Evolutionary conservation across 1,140 invertebrate genomes (phyloP).

Genomic region (Ylistrum balloti): DNA sequence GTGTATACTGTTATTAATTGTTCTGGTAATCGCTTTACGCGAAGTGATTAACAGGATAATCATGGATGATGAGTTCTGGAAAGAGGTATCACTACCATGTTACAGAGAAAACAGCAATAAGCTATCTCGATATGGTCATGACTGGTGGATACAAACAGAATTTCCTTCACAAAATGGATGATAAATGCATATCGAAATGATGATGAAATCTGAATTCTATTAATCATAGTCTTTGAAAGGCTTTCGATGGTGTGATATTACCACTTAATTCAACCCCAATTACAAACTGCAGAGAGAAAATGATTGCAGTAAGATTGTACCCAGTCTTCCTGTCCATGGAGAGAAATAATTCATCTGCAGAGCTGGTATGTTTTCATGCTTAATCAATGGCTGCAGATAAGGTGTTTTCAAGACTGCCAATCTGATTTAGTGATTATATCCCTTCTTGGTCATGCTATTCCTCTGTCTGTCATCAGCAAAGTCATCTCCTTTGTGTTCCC

Average conservation of each 20-base stretch:
- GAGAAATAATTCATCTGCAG: conserved; percentile 2
- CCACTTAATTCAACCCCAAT: conserved; percentile 34
- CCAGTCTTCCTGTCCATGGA: conserved; percentile 13
- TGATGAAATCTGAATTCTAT: conserved; percentile 40
- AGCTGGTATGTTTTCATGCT: neutral
- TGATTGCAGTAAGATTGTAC: conserved; percentile 27
- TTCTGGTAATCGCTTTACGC: too few relatives aligned
- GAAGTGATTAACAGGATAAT: too few relatives aligned
- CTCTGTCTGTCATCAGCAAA: neutral
- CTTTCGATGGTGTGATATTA: conserved; percentile 20
- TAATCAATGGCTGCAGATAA: neutral
- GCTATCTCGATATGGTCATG: neutral
- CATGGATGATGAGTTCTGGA: too few relatives aligned
- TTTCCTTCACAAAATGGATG: neutral
- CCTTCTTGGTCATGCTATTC: neutral
- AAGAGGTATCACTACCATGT: too few relatives aligned
- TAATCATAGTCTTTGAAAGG: conserved; percentile 29
- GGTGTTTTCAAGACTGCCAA: neutral
- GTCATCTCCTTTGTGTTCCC: neutral
- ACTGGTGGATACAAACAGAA: neutral
- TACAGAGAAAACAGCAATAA: neutral
- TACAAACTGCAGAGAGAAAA: conserved; percentile 23
- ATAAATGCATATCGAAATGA: neutral
- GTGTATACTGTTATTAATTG: too few relatives aligned
- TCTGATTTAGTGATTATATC: neutral